A percentile compares a stretch with the other conserved stretches of the same genome.
Conservation (phyloP, 2,797 vertebrate species). For the Mormyrops attenuatus region DNA sequence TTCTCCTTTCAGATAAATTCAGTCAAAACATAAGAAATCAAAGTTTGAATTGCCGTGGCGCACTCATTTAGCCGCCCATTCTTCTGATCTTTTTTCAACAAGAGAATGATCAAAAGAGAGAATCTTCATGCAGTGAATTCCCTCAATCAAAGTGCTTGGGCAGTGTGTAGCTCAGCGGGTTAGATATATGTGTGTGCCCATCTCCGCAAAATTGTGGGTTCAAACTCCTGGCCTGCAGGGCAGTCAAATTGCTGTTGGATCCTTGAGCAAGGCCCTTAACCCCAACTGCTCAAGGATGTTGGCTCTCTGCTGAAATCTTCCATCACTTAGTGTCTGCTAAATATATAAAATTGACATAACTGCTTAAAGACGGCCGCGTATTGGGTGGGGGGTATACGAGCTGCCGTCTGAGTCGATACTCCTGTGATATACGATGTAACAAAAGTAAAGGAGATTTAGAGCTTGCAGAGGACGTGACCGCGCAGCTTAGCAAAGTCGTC, state of each 20-base stretch:
- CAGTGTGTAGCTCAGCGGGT: not conserved
- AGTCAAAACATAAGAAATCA: constrained; percentile 10
- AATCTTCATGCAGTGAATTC: not conserved
- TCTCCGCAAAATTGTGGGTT: not conserved
- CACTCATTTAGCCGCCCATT: not conserved
- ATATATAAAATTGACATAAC: not conserved
- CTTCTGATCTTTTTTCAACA: not conserved
- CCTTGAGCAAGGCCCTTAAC: not conserved
- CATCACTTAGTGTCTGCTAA: not conserved
- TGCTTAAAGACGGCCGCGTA: not conserved
- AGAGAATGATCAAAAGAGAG: not conserved
- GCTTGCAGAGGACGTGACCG: not conserved
- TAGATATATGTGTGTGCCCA: not conserved
- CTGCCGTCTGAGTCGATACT: not conserved
- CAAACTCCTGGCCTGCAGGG: not conserved
- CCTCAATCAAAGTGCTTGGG: not conserved
- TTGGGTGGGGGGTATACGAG: not conserved
- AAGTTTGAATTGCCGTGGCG: not conserved
- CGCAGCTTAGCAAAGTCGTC: not conserved
- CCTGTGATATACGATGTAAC: not conserved
- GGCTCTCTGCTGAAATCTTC: not conserved
- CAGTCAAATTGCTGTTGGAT: not conserved
- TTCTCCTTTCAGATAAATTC: not conserved
- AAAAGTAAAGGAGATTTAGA: not conserved
- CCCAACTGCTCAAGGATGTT: not conserved